Percentiles rank a stretch among this genome's conserved stretches.
These are phyloP conservation scores for Oscheius sp. DNA, from an alignment of 2,888 invertebrate species.

Conservation along the genomic window DNA sequence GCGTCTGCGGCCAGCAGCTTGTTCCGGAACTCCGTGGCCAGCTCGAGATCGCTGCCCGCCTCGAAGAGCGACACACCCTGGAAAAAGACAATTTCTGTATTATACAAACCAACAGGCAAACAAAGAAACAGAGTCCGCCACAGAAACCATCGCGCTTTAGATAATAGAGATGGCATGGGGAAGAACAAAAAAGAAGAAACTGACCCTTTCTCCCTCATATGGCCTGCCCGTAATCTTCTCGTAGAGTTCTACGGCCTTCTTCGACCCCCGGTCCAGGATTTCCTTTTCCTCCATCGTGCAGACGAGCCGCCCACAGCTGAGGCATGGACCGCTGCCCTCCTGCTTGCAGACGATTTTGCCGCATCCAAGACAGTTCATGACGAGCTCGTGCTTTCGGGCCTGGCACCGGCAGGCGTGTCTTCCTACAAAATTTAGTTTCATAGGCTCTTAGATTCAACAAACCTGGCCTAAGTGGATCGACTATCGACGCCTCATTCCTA, in stretches of 20 bases:
- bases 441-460: background rate
- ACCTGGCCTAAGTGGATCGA: constrained; percentile 46
- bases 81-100: background rate
- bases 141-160: no score
- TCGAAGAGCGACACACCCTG: constrained; percentile 32
- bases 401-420: constrained; percentile 91
- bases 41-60: constrained; percentile 41
- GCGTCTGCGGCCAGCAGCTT: constrained; percentile 61
- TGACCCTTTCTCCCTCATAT: background rate
- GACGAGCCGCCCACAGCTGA: constrained; percentile 89
- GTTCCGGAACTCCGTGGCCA: constrained; percentile 58
- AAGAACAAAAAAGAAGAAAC: background rate
- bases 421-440: constrained; percentile 76
- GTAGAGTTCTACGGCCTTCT: constrained; percentile 53
- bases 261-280: constrained; percentile 59
- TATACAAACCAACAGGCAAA: background rate
- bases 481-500: constrained; percentile 42
- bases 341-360: constrained; percentile 89
- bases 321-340: constrained; percentile 95
- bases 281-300: constrained; percentile 69
- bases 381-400: constrained; percentile 86
- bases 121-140: background rate
- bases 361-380: constrained; percentile 92
- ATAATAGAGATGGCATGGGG: no score
- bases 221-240: constrained; percentile 75